Percentiles rank a stretch among this genome's conserved stretches.
Conservation (phyloP, 2,113 vertebrate genomes). For the Myanophis thanlyinensis region DNA sequence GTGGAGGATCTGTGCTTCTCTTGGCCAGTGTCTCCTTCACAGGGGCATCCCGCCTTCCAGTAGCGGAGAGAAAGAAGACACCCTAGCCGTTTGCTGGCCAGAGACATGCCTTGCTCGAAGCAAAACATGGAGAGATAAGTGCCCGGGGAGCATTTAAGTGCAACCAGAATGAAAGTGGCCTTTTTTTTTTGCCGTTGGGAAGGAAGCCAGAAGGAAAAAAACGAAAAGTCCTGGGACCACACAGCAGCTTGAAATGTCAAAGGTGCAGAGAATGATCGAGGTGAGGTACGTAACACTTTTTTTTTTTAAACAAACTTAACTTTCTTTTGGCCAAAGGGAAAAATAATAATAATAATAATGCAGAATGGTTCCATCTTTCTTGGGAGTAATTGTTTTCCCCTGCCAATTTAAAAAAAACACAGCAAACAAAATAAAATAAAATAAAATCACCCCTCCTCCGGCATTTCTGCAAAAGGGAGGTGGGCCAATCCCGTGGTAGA, state of each 20-base stretch:
- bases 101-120: not conserved
- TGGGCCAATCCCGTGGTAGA: slow-evolving; percentile 38
- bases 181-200: not conserved
- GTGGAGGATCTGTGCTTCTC: not conserved
- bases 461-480: slow-evolving; percentile 36
- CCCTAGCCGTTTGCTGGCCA: not conserved
- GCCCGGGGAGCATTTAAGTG: not conserved
- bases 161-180: not conserved
- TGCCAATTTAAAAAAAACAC: not conserved
- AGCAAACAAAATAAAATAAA: not conserved
- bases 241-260: not conserved
- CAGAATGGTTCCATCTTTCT: slow-evolving; percentile 19
- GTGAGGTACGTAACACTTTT: not conserved
- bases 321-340: not conserved
- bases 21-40: not conserved
- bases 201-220: slow-evolving; percentile 6
- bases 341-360: not conserved
- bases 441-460: not conserved
- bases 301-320: not conserved
- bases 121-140: not conserved
- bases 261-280: not conserved
- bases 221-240: not conserved
- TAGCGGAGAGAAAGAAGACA: too few relatives aligned
- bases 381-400: not conserved
- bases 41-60: not conserved